These are phyloP conservation scores for Acanthochromis polyacanthus DNA, from an alignment of 2,113 vertebrate genomes.

Conservation along the genomic window DNA sequence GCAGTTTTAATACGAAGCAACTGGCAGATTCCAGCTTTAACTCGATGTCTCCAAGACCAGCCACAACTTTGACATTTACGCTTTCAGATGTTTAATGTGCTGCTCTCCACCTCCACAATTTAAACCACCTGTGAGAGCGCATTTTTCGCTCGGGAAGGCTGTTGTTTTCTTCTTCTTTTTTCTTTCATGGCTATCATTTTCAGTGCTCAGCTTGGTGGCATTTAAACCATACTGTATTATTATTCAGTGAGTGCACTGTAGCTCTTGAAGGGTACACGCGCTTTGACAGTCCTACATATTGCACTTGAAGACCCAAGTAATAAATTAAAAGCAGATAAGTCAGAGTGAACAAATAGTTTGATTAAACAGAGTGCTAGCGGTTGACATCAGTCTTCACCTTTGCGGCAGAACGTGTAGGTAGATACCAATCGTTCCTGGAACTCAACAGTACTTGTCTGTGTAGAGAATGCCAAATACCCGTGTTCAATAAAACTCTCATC, in stretches of 20 bases:
- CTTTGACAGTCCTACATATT: neutral
- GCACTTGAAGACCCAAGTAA: conserved; percentile 1
- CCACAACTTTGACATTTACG: neutral
- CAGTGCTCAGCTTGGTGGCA: neutral
- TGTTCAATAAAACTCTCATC: conserved; percentile 51
- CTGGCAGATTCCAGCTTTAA: neutral
- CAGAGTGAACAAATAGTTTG: conserved; percentile 10
- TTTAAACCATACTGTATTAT: neutral
- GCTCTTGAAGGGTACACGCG: neutral
- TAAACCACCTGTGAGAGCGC: neutral
- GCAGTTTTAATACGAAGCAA: neutral
- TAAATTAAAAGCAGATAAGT: conserved; percentile 14
- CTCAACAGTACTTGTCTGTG: conserved; percentile 24
- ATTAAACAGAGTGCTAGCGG: conserved; percentile 7
- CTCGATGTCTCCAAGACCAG: neutral
- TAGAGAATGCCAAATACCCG: conserved; percentile 31
- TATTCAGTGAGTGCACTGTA: neutral
- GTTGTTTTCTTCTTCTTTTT: neutral
- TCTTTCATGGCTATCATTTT: neutral
- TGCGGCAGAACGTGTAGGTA: conserved; percentile 7
- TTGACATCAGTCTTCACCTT: conserved; percentile 48
- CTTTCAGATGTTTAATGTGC: neutral
- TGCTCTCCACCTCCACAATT: neutral
- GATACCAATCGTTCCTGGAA: conserved; percentile 27
- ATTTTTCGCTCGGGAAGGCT: neutral